A percentile compares a stretch with the other conserved stretches of the same genome.
Conservation (phyloP, 2,113 vertebrate genomes). For the Cynopterus brachyotis region DNA sequence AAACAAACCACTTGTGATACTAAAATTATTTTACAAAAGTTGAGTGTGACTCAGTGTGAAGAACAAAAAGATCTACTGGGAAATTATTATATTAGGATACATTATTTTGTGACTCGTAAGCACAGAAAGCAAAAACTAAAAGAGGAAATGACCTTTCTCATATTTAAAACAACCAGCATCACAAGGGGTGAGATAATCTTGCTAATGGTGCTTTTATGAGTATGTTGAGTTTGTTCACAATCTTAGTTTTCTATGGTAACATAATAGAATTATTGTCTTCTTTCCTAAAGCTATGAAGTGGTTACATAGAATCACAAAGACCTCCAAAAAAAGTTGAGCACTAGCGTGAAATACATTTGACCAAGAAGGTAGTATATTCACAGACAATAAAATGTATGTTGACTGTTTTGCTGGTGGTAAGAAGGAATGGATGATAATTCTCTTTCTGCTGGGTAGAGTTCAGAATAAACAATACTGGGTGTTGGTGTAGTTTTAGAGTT, state of each 20-base stretch:
- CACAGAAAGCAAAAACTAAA: neutral
- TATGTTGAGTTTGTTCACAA: neutral
- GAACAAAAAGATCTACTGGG: neutral
- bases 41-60: neutral
- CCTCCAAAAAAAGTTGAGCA: neutral
- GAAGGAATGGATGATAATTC: neutral
- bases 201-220: neutral
- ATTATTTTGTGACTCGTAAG: neutral
- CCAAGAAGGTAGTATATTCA: neutral
- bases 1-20: neutral
- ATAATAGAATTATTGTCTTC: neutral
- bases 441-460: neutral
- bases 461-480: neutral
- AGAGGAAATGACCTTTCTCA: neutral
- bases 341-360: neutral
- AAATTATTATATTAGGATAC: neutral
- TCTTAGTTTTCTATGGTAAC: neutral
- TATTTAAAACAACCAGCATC: neutral
- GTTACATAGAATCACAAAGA: neutral
- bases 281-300: neutral
- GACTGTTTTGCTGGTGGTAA: neutral
- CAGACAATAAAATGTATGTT: neutral
- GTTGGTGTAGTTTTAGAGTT: neutral
- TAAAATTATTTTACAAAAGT: slow-evolving; percentile 12
- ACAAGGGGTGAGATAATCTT: neutral